phyloP scores from a whole-genome alignment of 2,888 invertebrate species.

The Boloria selene region DNA sequence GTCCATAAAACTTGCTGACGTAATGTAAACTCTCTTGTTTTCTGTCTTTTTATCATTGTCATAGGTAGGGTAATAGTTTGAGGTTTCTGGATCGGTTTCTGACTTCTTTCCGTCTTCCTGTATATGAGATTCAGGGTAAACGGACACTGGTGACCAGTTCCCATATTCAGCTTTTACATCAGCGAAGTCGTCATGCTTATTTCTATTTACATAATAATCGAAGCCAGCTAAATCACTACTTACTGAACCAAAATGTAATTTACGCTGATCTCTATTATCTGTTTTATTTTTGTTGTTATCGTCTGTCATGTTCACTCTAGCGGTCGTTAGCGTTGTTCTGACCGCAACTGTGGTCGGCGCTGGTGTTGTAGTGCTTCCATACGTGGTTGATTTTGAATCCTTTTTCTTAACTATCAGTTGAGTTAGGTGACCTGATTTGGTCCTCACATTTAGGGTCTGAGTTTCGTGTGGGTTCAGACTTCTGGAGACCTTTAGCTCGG shows the following conservation, averaged over 20 bases:
- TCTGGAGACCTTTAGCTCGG: conserved; percentile 89
- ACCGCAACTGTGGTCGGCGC: conserved; percentile 64
- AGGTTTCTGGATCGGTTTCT: conserved; percentile 68
- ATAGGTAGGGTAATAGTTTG: conserved; percentile 74
- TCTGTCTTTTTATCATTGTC: conserved; percentile 71
- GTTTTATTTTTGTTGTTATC: conserved; percentile 66
- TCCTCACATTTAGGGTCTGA: conserved; percentile 89
- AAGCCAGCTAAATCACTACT: conserved; percentile 76
- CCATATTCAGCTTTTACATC: conserved; percentile 78
- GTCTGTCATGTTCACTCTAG: conserved; percentile 52
- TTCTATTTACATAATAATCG: conserved; percentile 74
- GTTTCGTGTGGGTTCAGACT: conserved; percentile 89
- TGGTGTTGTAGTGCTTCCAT: conserved; percentile 48
- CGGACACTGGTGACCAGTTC: conserved; percentile 79
- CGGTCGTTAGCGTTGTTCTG: conserved; percentile 53
- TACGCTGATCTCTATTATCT: conserved; percentile 73
- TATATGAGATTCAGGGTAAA: conserved; percentile 74
- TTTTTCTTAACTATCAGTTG: conserved; percentile 89
- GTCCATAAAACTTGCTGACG: conserved; percentile 71
- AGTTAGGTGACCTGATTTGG: conserved; percentile 88
- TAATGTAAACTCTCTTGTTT: conserved; percentile 76
- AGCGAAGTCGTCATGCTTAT: conserved; percentile 69
- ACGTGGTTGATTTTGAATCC: conserved; percentile 77
- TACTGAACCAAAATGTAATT: conserved; percentile 64
- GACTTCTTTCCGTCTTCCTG: conserved; percentile 71